These are phyloP conservation scores for Zosterops borbonicus DNA, from an alignment of 2,113 vertebrate genomes.

Conservation along the genomic window DNA sequence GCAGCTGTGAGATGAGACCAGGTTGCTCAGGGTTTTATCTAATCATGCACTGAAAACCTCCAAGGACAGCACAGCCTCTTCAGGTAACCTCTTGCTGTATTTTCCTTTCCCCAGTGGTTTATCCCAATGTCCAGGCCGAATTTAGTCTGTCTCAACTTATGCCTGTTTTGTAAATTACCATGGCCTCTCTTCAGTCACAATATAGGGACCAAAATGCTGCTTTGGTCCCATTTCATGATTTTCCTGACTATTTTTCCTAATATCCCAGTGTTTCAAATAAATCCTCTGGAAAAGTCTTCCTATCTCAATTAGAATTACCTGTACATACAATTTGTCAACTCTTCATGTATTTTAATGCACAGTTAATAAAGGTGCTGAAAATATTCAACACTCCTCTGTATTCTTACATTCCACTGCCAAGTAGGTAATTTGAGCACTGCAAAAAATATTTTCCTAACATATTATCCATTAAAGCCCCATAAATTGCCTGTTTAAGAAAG, in stretches of 20 bases:
- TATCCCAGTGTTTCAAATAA: not conserved
- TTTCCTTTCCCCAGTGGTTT: not conserved
- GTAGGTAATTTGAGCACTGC: not conserved
- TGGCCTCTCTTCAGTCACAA: not conserved
- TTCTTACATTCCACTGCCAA: not conserved
- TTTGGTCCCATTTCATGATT: not conserved
- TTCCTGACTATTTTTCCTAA: not conserved
- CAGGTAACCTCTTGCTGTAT: not conserved
- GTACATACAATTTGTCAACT: not conserved
- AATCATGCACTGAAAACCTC: not conserved
- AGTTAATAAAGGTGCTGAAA: not conserved
- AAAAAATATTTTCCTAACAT: not conserved
- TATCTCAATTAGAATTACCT: not conserved
- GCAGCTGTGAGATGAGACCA: not conserved
- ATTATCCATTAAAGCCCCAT: not conserved
- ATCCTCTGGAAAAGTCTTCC: not conserved
- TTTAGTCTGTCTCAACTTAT: not conserved
- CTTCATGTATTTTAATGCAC: not conserved
- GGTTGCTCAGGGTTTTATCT: not conserved
- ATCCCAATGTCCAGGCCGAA: not conserved
- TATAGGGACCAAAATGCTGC: not conserved
- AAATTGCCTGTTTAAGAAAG: not conserved
- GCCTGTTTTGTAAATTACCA: fast-evolving
- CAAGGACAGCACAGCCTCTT: not conserved
- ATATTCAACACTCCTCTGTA: not conserved